A percentile compares a stretch with the other conserved stretches of the same genome.
phyloP scores from a whole-genome alignment of 2,113 vertebrate species.

The Lamprologus speciosus region DNA sequence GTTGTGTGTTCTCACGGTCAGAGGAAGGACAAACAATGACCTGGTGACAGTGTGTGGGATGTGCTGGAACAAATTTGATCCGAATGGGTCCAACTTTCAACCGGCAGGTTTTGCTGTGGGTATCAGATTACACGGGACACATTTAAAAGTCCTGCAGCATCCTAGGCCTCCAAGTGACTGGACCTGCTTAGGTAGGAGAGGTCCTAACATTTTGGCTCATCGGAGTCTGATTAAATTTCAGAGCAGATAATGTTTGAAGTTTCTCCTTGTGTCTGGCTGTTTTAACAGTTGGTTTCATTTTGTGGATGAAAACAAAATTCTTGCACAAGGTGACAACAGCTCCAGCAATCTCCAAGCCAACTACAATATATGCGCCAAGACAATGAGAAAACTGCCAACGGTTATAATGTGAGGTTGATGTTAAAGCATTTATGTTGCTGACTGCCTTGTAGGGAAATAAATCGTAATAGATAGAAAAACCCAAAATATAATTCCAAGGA shows the following conservation, averaged over 20 bases:
- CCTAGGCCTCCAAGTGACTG: background rate
- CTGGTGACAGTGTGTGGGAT: background rate
- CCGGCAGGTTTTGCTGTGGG: background rate
- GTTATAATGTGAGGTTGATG: background rate
- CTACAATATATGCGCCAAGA: background rate
- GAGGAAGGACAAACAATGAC: background rate
- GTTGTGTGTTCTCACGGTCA: background rate
- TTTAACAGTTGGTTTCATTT: background rate
- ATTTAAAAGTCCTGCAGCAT: background rate
- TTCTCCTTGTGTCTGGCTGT: background rate
- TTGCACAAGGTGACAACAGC: background rate
- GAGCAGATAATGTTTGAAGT: background rate
- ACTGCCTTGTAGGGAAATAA: conserved; percentile 18
- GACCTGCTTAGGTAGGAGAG: background rate
- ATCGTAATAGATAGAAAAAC: background rate
- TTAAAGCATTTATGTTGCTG: background rate
- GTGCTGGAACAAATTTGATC: background rate
- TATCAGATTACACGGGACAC: background rate
- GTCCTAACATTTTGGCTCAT: background rate
- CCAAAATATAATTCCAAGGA: background rate
- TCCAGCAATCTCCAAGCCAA: background rate
- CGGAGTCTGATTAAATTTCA: background rate
- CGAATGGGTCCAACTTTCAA: background rate
- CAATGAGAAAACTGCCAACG: conserved; percentile 14
- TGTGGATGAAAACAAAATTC: background rate